Conservation (phyloP, 2,888 invertebrate genomes). For the Drosophila putrida region DNA sequence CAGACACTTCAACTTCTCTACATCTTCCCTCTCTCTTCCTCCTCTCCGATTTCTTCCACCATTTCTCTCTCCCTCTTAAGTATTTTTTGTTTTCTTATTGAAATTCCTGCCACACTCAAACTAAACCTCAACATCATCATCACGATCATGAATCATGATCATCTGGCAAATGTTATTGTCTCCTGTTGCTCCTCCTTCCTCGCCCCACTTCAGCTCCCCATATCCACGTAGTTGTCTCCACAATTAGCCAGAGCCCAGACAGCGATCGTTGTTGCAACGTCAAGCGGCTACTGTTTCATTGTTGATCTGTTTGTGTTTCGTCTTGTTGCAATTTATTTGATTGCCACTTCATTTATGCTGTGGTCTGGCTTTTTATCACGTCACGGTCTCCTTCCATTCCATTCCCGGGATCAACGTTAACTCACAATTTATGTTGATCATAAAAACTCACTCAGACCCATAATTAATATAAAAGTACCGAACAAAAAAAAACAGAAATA, state of each 20-base stretch:
- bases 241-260: conserved; percentile 34
- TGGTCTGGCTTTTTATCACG: conserved; percentile 42
- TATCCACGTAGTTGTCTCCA: background rate
- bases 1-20: conserved; percentile 2
- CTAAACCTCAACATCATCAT: conserved; percentile 45
- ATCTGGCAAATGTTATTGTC: conserved; percentile 61
- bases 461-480: conserved; percentile 73
- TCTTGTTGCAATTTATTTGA: conserved; percentile 76
- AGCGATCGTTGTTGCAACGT: conserved; percentile 5
- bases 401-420: conserved; percentile 61
- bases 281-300: conserved; percentile 68
- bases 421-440: conserved; percentile 77
- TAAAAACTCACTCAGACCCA: conserved; percentile 74
- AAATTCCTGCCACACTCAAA: conserved; percentile 66
- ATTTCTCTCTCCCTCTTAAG: background rate
- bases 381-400: conserved; percentile 43
- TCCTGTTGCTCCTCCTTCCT: conserved; percentile 8
- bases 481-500: conserved; percentile 24
- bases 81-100: conserved; percentile 51
- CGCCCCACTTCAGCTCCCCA: background rate
- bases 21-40: background rate
- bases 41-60: background rate
- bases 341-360: conserved; percentile 65
- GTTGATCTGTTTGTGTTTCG: conserved; percentile 49
- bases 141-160: conserved; percentile 24